These are phyloP conservation scores for Tokudaia tokunoshimensis DNA, from an alignment of 2,797 vertebrate genomes.

Conservation along the genomic window DNA sequence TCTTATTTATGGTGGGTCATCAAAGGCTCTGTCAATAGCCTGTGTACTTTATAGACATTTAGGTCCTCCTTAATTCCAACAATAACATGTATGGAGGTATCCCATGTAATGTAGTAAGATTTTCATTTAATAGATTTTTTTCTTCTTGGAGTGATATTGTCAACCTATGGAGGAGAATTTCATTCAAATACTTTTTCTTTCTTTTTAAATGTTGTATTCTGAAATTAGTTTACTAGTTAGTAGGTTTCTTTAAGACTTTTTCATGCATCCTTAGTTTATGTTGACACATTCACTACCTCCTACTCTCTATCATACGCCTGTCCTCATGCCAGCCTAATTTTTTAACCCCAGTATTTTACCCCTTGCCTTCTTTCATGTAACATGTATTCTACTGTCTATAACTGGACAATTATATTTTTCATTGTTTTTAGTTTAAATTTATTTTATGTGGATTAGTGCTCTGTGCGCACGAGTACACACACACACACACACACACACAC, in stretches of 20 bases:
- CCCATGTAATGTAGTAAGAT: background rate
- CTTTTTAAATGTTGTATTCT: background rate
- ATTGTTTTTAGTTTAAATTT: background rate
- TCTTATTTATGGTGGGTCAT: background rate
- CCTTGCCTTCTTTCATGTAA: background rate
- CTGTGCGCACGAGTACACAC: background rate
- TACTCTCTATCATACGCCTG: background rate
- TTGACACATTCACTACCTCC: background rate
- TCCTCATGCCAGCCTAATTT: background rate
- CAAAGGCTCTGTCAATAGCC: background rate
- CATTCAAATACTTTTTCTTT: background rate
- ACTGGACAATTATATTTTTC: background rate
- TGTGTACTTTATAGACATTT: background rate
- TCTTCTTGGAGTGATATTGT: background rate
- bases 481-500: no score
- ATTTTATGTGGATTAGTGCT: background rate
- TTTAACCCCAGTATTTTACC: background rate
- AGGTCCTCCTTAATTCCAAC: background rate
- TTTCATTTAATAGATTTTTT: background rate
- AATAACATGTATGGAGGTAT: no score
- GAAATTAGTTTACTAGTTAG: background rate
- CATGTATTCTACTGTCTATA: background rate
- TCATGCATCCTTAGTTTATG: background rate
- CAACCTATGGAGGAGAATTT: background rate
- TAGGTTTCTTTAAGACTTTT: background rate